A percentile compares a stretch with the other conserved stretches of the same genome.
Conservation (phyloP, 2,888 invertebrate species). For the Drosophila barbarae region DNA sequence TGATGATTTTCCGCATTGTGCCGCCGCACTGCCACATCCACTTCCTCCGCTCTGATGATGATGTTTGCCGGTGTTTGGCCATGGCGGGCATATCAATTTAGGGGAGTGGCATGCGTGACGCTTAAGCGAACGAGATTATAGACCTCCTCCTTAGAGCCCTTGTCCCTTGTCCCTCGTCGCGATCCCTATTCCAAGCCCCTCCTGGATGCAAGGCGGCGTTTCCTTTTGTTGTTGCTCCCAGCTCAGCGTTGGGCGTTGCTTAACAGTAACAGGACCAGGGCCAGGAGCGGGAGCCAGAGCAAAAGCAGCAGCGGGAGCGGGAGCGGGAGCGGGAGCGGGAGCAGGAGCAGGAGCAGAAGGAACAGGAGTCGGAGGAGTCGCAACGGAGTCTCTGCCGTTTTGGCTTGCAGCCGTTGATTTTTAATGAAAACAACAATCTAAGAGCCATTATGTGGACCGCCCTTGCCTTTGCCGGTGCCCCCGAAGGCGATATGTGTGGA, state of each 20-base stretch:
- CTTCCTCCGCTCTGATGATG: conserved; percentile 50
- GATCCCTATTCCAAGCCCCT: neutral
- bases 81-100: conserved; percentile 71
- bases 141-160: conserved; percentile 54
- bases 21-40: conserved; percentile 39
- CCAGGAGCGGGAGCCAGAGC: conserved; percentile 44
- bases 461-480: conserved; percentile 10
- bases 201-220: conserved; percentile 33
- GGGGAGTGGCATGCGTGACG: conserved; percentile 72
- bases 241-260: conserved; percentile 64
- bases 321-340: conserved; percentile 42
- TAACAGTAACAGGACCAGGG: conserved; percentile 50
- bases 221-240: conserved; percentile 41
- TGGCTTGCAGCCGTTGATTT: conserved; percentile 33
- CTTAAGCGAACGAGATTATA: conserved; percentile 71
- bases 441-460: conserved; percentile 37
- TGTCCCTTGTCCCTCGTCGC: conserved; percentile 12
- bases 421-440: conserved; percentile 39
- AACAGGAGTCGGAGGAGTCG: conserved; percentile 33
- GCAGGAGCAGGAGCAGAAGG: neutral
- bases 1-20: conserved; percentile 70
- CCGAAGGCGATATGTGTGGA: conserved; percentile 8
- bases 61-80: conserved; percentile 68
- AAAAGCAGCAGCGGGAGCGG: conserved; percentile 57
- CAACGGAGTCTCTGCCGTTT: conserved; percentile 3